A percentile compares a stretch with the other conserved stretches of the same genome.
phyloP scores from a whole-genome alignment of 2,888 invertebrate species.

The Troglohyphantes excavatus region DNA sequence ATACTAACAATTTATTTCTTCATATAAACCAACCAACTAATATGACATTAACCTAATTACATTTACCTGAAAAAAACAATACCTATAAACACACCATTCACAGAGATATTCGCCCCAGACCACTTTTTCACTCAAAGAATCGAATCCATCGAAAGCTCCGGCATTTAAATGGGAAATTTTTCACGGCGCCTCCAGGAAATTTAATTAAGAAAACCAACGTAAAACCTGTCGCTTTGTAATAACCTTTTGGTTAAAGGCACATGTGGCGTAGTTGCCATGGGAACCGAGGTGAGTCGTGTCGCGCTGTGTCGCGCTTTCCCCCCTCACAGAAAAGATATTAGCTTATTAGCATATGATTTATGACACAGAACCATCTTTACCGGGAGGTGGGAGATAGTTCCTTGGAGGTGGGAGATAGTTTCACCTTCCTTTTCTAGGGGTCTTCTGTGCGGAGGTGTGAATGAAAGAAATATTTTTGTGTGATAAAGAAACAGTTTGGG shows the following conservation, averaged over 20 bases:
- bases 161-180: slow-evolving; percentile 76
- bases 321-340: slow-evolving; percentile 72
- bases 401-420: slow-evolving; percentile 48
- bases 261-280: slow-evolving; percentile 76
- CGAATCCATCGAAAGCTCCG: slow-evolving; percentile 18
- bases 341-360: slow-evolving; percentile 79
- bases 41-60: too few species aligned
- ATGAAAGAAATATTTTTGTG: not conserved
- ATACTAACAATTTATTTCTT: too few species aligned
- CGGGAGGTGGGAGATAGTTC: slow-evolving; percentile 39
- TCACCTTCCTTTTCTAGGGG: slow-evolving; percentile 28
- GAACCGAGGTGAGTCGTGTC: slow-evolving; percentile 48
- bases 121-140: slow-evolving; percentile 38
- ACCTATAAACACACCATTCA: not conserved
- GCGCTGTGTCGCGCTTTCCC: slow-evolving; percentile 46
- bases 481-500: too few species aligned
- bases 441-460: slow-evolving; percentile 31
- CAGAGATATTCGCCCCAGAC: not conserved
- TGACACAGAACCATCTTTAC: slow-evolving; percentile 50
- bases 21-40: not conserved
- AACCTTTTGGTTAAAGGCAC: slow-evolving; percentile 77
- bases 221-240: slow-evolving; percentile 78
- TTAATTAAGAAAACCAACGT: slow-evolving; percentile 78
- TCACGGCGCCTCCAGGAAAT: slow-evolving; percentile 60
- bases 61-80: too few species aligned